A percentile compares a stretch with the other conserved stretches of the same genome.
phyloP scores from a whole-genome alignment of 2,113 vertebrate species.

The Paradoxurus hermaphroditus region DNA sequence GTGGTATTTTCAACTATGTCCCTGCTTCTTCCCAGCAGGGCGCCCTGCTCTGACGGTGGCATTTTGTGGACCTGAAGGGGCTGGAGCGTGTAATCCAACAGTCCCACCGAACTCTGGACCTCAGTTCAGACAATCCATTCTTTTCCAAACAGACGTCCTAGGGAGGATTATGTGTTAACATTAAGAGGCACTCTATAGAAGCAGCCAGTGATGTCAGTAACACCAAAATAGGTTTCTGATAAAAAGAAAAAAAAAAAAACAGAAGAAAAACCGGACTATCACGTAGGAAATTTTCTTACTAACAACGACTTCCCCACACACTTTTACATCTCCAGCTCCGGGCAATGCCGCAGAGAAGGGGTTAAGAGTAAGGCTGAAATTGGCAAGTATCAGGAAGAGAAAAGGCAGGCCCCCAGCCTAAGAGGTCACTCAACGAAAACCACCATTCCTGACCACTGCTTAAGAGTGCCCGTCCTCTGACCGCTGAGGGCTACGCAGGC shows the following conservation, averaged over 20 bases:
- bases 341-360: not conserved
- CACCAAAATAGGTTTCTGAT: slow-evolving; percentile 14
- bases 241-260: not conserved
- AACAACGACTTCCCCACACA: not conserved
- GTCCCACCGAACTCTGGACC: not conserved
- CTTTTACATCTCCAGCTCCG: not conserved
- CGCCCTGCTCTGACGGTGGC: not conserved
- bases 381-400: not conserved
- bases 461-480: not conserved
- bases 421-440: not conserved
- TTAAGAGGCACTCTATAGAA: not conserved
- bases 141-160: not conserved
- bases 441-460: not conserved
- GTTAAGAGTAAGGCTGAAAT: slow-evolving; percentile 2
- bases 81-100: not conserved
- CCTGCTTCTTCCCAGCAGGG: not conserved
- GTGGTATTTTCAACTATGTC: not conserved
- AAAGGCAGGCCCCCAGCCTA: not conserved
- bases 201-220: not conserved
- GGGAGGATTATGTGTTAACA: not conserved
- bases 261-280: not conserved
- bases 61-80: not conserved
- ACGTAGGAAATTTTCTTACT: not conserved
- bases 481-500: not conserved
- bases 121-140: not conserved